Base-by-base conservation (phyloP, 2,113 vertebrate genomes). In the Cheilinus undulatus region DNA sequence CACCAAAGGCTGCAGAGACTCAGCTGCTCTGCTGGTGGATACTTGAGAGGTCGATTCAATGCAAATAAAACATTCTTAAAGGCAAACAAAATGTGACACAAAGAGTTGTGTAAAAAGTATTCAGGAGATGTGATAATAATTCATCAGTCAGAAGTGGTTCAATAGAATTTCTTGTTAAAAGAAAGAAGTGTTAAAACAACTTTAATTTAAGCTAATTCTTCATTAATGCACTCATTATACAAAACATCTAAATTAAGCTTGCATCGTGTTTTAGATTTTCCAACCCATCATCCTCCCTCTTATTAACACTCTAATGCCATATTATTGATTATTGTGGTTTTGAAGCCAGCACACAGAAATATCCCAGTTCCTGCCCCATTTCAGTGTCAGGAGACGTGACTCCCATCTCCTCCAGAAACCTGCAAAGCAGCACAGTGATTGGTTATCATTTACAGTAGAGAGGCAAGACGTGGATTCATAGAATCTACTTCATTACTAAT, bases 301-400 rank as follows among this genome's bases (percentile, higher is more conserved):
- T 15, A 19, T 10, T n/a, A 12, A 43, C 5, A 56, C 43, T 5
- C 38, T 23, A 32, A 6, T 24, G 20, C 6, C 13, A 14, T 22
- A 7, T 9, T 26, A 45, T 36, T 48, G 19, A 32, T 86, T 58
- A 90, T 12, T 69, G 23, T 20, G 90, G 86, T 83, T 93, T 93
- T 58, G 88, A 91, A 7, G 92, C 91, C 75, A 94, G 65, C 12
- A 93, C 60, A 61, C 91, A 93, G 73, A 28, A 93, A 78, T 90
- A 94, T 5, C 86, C 79, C 52, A 61, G 3, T 3, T 46, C 19
- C 8, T 63, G 20, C 3, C 78, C 67, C 3, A 94, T 52, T 79
- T 89, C 76, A 13, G 87, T 84, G 8, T 93, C 90, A 40, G 78
- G 66, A 58, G 88, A 93, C 0, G 76, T 82, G n/a, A 82, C 92